Percentiles rank a stretch among this genome's conserved stretches.
These are phyloP conservation scores for Rhagoletis zephyria DNA, from an alignment of 1,140 invertebrate species.

Conservation along the genomic window DNA sequence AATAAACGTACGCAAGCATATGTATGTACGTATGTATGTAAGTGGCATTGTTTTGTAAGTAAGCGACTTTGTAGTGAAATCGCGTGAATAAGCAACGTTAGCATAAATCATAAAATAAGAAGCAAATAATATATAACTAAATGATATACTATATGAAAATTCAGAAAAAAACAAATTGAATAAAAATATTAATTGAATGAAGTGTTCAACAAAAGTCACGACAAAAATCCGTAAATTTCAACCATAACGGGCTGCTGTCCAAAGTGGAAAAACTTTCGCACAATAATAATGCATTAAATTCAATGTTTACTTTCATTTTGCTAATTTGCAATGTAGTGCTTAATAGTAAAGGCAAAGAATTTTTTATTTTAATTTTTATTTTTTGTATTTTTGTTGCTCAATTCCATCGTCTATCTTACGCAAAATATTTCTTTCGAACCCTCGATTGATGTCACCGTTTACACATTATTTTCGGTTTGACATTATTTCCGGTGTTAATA, in stretches of 20 bases:
- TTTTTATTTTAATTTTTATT: too few species aligned
- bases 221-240: constrained; percentile 7
- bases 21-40: neutral
- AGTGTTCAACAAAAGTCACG: neutral
- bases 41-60: neutral
- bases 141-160: neutral
- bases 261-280: neutral
- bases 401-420: too few species aligned
- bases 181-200: neutral
- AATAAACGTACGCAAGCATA: neutral
- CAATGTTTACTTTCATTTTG: too few species aligned
- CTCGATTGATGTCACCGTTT: too few species aligned
- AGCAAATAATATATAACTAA: constrained; percentile 1
- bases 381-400: too few species aligned
- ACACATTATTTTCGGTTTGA: too few species aligned
- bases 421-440: too few species aligned
- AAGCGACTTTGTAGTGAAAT: neutral
- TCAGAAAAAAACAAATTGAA: neutral
- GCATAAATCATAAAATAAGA: neutral
- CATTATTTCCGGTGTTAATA: too few species aligned
- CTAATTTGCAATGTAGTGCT: too few species aligned
- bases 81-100: neutral
- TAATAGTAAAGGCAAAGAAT: too few species aligned
- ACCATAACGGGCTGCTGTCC: neutral
- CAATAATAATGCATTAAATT: neutral